Conservation (phyloP, 2,113 vertebrate species). For the Oryzias javanicus region DNA sequence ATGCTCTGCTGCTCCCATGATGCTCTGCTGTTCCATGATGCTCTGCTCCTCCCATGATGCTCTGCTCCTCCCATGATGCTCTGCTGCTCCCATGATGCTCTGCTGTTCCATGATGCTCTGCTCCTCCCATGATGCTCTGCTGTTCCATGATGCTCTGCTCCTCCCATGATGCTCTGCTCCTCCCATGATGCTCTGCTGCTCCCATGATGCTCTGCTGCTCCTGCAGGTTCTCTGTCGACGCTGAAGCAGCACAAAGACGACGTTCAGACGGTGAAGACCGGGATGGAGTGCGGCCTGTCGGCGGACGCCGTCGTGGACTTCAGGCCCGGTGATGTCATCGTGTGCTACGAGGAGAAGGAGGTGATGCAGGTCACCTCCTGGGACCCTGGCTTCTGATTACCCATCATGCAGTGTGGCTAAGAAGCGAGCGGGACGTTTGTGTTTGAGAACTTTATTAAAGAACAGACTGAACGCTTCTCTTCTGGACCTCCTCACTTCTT, state of each 20-base stretch:
- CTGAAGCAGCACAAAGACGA: constrained; percentile 93
- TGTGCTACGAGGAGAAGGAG: constrained; percentile 83
- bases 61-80: no score
- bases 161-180: no score
- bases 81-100: no score
- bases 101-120: no score
- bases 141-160: no score
- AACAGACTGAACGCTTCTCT: constrained; percentile 25
- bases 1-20: no score
- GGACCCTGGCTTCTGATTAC: constrained; percentile 86
- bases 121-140: no score
- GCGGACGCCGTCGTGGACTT: constrained; percentile 78
- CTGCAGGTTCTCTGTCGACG: constrained; percentile 80
- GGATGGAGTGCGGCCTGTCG: constrained; percentile 93
- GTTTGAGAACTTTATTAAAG: background rate
- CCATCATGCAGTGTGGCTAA: constrained; percentile 15
- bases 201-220: no score
- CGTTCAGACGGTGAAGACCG: constrained; percentile 78
- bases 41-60: no score
- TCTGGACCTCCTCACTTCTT: constrained; percentile 59
- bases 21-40: no score
- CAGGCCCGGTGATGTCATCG: constrained; percentile 81
- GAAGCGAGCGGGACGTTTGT: background rate
- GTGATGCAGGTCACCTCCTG: constrained; percentile 80
- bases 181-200: no score